These are phyloP conservation scores for Chirona hameri DNA, from an alignment of 2,888 invertebrate species.

Conservation along the genomic window DNA sequence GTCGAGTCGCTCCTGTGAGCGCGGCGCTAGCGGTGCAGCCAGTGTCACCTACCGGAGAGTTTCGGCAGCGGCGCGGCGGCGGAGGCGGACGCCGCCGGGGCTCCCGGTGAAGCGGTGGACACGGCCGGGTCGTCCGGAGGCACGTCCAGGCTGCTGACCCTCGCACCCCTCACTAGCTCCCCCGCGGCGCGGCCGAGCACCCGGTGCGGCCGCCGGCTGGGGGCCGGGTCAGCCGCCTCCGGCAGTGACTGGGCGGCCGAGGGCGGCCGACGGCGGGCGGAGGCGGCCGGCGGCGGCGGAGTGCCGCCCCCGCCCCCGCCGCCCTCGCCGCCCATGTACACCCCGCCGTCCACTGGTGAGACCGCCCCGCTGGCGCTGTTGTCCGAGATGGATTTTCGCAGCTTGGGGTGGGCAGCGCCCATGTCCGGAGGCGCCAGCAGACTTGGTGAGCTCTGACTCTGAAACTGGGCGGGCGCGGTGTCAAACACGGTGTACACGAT, in stretches of 20 bases:
- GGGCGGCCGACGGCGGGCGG: background rate
- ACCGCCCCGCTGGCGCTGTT: conserved; percentile 5
- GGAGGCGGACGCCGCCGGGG: background rate
- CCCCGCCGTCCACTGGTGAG: conserved; percentile 23
- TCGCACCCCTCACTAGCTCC: conserved; percentile 37
- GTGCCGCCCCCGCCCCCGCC: background rate
- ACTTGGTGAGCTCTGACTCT: conserved; percentile 28
- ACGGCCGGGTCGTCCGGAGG: background rate
- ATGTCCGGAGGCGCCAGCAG: conserved; percentile 12
- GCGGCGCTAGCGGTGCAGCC: conserved; percentile 26
- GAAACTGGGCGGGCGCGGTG: background rate
- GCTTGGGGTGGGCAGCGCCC: conserved; percentile 37
- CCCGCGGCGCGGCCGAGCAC: conserved; percentile 39
- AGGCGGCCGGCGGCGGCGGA: background rate
- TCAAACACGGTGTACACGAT: too few relatives aligned
- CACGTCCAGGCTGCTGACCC: conserved; percentile 8
- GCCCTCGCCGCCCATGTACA: background rate
- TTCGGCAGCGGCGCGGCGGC: background rate
- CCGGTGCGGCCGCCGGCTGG: conserved; percentile 35
- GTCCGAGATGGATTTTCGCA: conserved; percentile 39
- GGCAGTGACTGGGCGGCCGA: conserved; percentile 25
- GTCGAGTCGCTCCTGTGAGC: background rate
- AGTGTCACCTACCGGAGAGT: conserved; percentile 9
- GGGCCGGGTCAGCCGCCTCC: conserved; percentile 26
- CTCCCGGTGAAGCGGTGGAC: too few relatives aligned